These are phyloP conservation scores for Leptothorax acervorum DNA, from an alignment of 2,888 invertebrate genomes.

Conservation along the genomic window DNA sequence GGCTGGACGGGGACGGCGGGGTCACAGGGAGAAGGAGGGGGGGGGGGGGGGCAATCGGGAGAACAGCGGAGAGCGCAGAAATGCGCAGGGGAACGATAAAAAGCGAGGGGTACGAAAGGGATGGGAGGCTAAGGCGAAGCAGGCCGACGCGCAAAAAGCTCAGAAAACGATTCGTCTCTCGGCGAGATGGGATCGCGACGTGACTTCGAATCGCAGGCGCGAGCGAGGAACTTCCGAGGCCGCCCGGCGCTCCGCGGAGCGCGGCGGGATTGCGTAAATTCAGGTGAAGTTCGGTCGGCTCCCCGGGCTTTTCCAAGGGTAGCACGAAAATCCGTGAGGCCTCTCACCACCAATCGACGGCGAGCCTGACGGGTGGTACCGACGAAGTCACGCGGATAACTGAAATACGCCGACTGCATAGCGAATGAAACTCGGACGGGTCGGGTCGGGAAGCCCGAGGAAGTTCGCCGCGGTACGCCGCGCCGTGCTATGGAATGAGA, in stretches of 20 bases:
- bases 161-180: slow-evolving; percentile 72
- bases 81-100: slow-evolving; percentile 37
- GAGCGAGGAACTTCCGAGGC: slow-evolving; percentile 58
- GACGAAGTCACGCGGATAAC: slow-evolving; percentile 63
- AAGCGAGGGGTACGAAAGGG: slow-evolving; percentile 33
- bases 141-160: slow-evolving; percentile 55
- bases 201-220: slow-evolving; percentile 64
- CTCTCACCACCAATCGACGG: slow-evolving; percentile 54
- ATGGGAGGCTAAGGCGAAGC: slow-evolving; percentile 31
- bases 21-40: neutral
- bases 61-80: slow-evolving; percentile 28
- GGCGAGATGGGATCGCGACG: slow-evolving; percentile 68
- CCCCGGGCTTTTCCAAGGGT: slow-evolving; percentile 21
- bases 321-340: slow-evolving; percentile 61
- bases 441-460: slow-evolving; percentile 51
- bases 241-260: slow-evolving; percentile 42
- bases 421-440: slow-evolving; percentile 66
- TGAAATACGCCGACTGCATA: slow-evolving; percentile 71
- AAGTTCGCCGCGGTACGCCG: slow-evolving; percentile 50
- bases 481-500: slow-evolving; percentile 66
- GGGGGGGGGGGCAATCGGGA: slow-evolving; percentile 8
- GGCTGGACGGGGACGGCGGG: neutral
- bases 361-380: slow-evolving; percentile 19
- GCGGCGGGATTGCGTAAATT: slow-evolving; percentile 65
- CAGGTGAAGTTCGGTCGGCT: slow-evolving; percentile 58